Base-by-base conservation (phyloP, 2,113 vertebrate genomes). In the Scalopus aquaticus region DNA sequence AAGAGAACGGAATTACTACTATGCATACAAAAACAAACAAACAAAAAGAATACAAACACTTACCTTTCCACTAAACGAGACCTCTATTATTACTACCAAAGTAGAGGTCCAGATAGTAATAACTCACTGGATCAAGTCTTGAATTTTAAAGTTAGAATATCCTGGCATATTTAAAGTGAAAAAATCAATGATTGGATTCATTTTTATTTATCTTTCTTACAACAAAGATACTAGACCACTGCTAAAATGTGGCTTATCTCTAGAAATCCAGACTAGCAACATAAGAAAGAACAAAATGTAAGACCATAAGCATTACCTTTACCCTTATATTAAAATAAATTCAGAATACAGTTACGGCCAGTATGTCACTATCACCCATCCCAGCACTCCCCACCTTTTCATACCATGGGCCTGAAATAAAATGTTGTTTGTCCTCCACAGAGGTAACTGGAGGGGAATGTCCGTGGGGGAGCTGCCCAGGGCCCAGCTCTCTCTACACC, bases 191-290 rank as follows among this genome's bases (percentile, higher is more conserved):
- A 82, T 0, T 87, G 22, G 44, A 37, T 65, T 92, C 58, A 70
- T 44, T 65, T 54, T 30, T 95, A 86, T 89, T 42, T 39, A 54
- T 54, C 76, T 74, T 69, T 39, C 42, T 67, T 62, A 93, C 1
- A 89, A 28, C 56, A 91, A 90, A 74, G 24, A 62, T 54, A 85
- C 67, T 62, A 91, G 96, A 67, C 9, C 20, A 73, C 1, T 69
- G 46, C 46, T 91, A 88, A 93, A 73, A 73, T 56, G 39, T 88
- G 58, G 16, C n/a, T 96, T 44, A 58, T 65, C 56, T 92, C 89
- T 79, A 96, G 67, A 85, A 69, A 84, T 70, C 26, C 74, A 65
- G 13, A 83, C 12, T 51, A 51, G 12, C 54, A 92, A 76, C 42
- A 78, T 13, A 20, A 95, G 11, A 80, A 58, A 56, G 37, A 37